Evolutionary conservation across 2,888 invertebrate species (phyloP).

Genomic region (Yponomeuta sedellus): DNA sequence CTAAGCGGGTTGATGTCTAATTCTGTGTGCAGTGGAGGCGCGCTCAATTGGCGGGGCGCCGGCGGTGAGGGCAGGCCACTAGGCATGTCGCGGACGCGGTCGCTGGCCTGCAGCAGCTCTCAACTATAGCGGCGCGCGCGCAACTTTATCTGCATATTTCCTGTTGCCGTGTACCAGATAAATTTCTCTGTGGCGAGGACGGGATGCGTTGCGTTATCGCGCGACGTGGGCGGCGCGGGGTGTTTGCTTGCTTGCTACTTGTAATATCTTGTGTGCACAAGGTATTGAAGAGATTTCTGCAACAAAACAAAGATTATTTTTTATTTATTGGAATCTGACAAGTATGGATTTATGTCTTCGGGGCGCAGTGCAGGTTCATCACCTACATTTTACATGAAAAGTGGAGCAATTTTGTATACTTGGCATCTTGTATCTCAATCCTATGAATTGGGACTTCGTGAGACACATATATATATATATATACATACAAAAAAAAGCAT

Average conservation of each 20-base stretch:
- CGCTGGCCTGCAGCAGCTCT: conserved; percentile 12
- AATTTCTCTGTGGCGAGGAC: conserved; percentile 55
- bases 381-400: no score
- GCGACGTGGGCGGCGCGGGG: conserved; percentile 56
- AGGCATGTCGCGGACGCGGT: not conserved
- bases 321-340: conserved; percentile 37
- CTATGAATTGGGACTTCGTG: no score
- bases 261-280: conserved; percentile 66
- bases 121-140: conserved; percentile 19
- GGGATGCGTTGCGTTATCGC: conserved; percentile 62
- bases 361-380: no score
- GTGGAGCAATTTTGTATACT: no score
- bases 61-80: not conserved
- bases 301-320: conserved; percentile 55
- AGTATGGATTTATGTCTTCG: conserved; percentile 15
- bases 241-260: conserved; percentile 63
- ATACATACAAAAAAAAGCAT: no score
- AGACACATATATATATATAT: no score
- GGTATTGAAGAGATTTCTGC: conserved; percentile 68
- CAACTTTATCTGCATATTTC: conserved; percentile 59
- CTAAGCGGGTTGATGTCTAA: not conserved
- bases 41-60: not conserved
- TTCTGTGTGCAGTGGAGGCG: conserved; percentile 1
- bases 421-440: no score
- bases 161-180: conserved; percentile 61